Evolutionary conservation across 2,797 vertebrate genomes (phyloP).

Genomic region (Chaetodon trifasciatus): DNA sequence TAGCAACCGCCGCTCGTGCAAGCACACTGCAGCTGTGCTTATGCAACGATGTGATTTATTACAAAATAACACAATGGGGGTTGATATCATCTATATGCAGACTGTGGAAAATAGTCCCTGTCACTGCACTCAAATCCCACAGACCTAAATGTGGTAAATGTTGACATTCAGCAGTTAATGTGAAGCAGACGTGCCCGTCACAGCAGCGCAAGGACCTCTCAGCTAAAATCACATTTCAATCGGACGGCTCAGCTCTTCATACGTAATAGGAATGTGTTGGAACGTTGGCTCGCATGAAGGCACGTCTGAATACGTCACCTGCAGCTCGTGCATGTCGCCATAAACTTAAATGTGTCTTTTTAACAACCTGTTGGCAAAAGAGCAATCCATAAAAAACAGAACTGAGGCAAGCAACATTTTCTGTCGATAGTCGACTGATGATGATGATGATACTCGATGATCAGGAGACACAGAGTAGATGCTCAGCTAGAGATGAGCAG

Average conservation of each 20-base stretch:
- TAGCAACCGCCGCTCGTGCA: slow-evolving; percentile 5
- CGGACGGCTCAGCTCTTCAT: neutral
- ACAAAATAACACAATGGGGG: neutral
- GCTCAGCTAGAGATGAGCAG: no score
- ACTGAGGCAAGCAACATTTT: neutral
- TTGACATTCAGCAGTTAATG: neutral
- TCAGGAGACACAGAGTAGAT: no score
- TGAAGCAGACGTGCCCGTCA: neutral
- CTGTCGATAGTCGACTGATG: neutral
- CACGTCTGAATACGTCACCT: neutral
- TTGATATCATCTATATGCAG: neutral
- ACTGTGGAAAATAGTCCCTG: neutral
- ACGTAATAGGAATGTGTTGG: no score
- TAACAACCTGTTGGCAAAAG: neutral
- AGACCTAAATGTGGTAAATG: slow-evolving; percentile 1
- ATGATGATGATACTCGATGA: neutral
- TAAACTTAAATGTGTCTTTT: neutral
- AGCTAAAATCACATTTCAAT: neutral
- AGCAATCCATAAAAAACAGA: neutral
- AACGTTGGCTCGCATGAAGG: neutral
- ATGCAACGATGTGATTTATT: slow-evolving; percentile 2
- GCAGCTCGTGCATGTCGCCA: neutral
- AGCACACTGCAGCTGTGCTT: slow-evolving; percentile 32
- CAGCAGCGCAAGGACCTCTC: neutral
- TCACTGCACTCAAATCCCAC: neutral